Conservation (phyloP, 2,888 invertebrate species). For the Penaeus monodon region DNA sequence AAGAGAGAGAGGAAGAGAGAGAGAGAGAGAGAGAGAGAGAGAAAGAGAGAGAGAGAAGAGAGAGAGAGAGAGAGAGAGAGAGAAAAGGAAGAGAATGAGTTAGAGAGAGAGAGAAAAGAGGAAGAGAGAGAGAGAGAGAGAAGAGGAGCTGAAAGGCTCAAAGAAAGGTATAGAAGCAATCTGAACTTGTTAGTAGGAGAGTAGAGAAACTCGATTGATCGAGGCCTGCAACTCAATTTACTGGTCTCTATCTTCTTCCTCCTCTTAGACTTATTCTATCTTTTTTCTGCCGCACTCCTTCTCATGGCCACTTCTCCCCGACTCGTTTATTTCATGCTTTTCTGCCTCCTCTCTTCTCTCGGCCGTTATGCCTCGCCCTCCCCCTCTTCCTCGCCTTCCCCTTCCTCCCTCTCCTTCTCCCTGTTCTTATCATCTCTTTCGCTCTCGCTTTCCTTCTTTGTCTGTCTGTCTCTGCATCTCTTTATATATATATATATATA, state of each 20-base stretch:
- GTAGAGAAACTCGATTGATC: no score
- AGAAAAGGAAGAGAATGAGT: no score
- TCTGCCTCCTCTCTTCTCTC: not conserved
- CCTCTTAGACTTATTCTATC: not conserved
- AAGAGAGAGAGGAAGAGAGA: fast-evolving
- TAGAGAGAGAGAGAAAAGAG: no score
- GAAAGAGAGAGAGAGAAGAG: no score
- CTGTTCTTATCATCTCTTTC: no score
- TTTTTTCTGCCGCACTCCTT: not conserved
- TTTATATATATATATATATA: no score
- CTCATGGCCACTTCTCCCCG: no score
- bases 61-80: fast-evolving
- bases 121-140: fast-evolving
- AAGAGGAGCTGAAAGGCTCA: no score
- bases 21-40: fast-evolving
- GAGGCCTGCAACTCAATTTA: no score
- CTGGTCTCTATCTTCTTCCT: not conserved
- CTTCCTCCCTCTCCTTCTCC: not conserved
- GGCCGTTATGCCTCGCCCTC: not conserved
- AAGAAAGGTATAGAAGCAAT: fast-evolving
- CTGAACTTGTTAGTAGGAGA: no score
- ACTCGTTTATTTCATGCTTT: not conserved
- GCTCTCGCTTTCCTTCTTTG: no score
- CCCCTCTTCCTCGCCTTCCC: not conserved
- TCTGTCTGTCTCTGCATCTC: no score